Conservation (phyloP, 2,113 vertebrate species). For the Saccopteryx bilineata region DNA sequence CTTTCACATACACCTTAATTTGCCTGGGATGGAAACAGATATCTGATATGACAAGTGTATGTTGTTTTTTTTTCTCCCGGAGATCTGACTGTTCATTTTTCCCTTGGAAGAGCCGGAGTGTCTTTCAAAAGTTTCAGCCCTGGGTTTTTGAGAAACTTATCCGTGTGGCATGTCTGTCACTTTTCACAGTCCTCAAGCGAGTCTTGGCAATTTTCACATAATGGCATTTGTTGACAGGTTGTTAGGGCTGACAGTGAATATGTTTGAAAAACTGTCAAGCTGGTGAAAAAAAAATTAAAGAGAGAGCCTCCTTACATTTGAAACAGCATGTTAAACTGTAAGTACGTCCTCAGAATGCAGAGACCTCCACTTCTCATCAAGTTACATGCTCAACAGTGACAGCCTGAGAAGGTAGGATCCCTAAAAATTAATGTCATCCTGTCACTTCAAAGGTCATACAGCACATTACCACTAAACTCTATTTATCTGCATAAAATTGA, state of each 20-base stretch:
- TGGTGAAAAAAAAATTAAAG: slow-evolving; percentile 92
- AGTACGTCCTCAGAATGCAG: slow-evolving; percentile 82
- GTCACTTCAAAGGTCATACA: slow-evolving; percentile 86
- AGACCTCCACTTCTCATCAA: slow-evolving; percentile 81
- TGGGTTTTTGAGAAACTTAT: slow-evolving; percentile 93
- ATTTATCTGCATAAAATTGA: slow-evolving; percentile 86
- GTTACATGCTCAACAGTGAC: slow-evolving; percentile 82
- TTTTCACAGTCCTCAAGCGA: slow-evolving; percentile 92
- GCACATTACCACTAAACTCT: slow-evolving; percentile 84
- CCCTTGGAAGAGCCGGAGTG: slow-evolving; percentile 90
- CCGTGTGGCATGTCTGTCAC: slow-evolving; percentile 97
- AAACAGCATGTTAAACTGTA: slow-evolving; percentile 89
- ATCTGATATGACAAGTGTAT: slow-evolving; percentile 94
- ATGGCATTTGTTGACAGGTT: slow-evolving; percentile 95
- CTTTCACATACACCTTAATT: slow-evolving; percentile 90
- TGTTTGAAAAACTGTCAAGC: slow-evolving; percentile 96
- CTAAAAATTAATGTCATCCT: slow-evolving; percentile 88
- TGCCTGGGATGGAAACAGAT: slow-evolving; percentile 86
- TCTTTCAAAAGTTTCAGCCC: slow-evolving; percentile 94
- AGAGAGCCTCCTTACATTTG: slow-evolving; percentile 88
- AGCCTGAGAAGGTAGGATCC: slow-evolving; percentile 86
- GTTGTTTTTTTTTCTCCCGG: slow-evolving; percentile 81
- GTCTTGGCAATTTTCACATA: slow-evolving; percentile 91
- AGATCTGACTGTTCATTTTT: slow-evolving; percentile 96
- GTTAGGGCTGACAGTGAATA: slow-evolving; percentile 94